phyloP scores from a whole-genome alignment of 2,888 invertebrate species.

The Lasioglossum malachurum region DNA sequence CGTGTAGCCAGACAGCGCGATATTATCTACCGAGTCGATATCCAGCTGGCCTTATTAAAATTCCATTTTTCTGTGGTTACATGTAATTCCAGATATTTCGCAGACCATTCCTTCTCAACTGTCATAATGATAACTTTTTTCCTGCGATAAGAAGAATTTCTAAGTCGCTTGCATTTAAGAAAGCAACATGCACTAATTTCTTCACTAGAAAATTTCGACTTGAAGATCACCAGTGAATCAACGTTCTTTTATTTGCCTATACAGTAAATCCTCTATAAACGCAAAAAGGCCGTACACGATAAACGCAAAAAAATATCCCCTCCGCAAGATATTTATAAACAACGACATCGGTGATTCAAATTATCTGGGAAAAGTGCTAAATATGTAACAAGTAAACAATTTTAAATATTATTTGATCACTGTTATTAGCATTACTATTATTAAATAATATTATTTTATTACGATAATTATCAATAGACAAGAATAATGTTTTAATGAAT shows the following conservation, averaged over 20 bases:
- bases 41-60: not conserved
- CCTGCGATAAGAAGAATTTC: not conserved
- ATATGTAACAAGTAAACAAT: too few species aligned
- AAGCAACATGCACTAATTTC: not conserved
- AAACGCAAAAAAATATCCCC: too few species aligned
- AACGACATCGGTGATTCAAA: too few species aligned
- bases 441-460: too few species aligned
- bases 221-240: not conserved
- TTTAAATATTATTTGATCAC: too few species aligned
- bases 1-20: not conserved
- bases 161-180: not conserved
- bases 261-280: too few species aligned
- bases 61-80: not conserved
- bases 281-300: too few species aligned
- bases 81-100: not conserved
- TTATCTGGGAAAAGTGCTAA: too few species aligned
- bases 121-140: not conserved
- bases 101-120: not conserved
- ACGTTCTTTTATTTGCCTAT: not conserved
- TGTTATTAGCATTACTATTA: too few species aligned
- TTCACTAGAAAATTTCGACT: not conserved
- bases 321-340: too few species aligned
- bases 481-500: too few species aligned
- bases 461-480: too few species aligned
- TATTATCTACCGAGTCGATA: slow-evolving; percentile 12